Conservation (phyloP, 2,113 vertebrate species). For the Upupa epops region DNA sequence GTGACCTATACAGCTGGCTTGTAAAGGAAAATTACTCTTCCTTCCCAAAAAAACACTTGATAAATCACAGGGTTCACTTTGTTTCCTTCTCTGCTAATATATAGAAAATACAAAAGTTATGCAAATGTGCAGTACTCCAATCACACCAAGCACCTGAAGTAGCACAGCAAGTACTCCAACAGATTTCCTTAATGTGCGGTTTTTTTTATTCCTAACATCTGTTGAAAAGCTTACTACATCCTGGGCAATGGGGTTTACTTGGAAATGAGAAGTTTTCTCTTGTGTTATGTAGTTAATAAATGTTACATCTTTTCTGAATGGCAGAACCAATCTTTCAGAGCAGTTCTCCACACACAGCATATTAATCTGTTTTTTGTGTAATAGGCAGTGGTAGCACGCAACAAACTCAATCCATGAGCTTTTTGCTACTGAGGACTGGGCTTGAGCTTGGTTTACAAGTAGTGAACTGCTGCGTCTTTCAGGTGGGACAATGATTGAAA, state of each 20-base stretch:
- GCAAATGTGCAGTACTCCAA: constrained; percentile 66
- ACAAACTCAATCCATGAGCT: neutral
- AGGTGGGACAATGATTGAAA: neutral
- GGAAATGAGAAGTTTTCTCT: neutral
- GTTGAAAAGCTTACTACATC: constrained; percentile 40
- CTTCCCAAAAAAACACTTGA: constrained; percentile 68
- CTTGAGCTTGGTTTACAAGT: neutral
- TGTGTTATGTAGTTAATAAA: neutral
- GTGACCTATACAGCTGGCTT: constrained; percentile 58
- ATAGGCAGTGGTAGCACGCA: neutral
- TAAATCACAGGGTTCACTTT: constrained; percentile 64
- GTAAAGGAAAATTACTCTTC: constrained; percentile 59
- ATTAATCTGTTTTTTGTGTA: neutral
- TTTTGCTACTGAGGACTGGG: neutral
- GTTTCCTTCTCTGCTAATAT: constrained; percentile 34
- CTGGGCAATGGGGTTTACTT: constrained; percentile 22
- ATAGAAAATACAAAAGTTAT: constrained; percentile 64
- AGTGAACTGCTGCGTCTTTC: neutral
- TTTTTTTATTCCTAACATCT: constrained; percentile 27
- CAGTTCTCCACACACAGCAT: neutral
- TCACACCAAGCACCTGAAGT: constrained; percentile 68
- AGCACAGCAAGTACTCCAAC: constrained; percentile 57
- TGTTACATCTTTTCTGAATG: neutral
- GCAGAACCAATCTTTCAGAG: neutral
- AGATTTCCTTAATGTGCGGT: constrained; percentile 42